These are phyloP conservation scores for Cryptomyrus ogoouensis DNA, from an alignment of 2,113 vertebrate genomes.

Conservation along the genomic window DNA sequence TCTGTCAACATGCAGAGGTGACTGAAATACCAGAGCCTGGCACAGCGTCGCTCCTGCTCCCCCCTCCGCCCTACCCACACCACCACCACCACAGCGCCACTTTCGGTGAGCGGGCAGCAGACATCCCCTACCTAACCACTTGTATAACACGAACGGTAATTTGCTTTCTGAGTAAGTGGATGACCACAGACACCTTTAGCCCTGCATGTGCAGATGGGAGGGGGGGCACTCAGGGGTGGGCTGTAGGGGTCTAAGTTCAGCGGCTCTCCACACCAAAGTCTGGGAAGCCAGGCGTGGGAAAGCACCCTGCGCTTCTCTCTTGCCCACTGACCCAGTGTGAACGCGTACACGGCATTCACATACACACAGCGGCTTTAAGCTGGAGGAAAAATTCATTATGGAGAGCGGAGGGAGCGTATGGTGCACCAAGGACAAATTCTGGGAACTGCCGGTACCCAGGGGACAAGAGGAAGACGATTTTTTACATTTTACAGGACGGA, in stretches of 20 bases:
- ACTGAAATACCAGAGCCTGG: background rate
- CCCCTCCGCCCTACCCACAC: background rate
- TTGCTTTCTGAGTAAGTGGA: background rate
- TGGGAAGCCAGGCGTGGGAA: constrained; percentile 34
- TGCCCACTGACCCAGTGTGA: background rate
- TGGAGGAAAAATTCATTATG: constrained; percentile 9
- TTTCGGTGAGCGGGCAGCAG: background rate
- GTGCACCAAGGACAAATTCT: background rate
- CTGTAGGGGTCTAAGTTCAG: constrained; percentile 28
- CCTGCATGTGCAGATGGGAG: constrained; percentile 29
- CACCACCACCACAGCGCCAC: background rate
- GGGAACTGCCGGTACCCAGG: constrained; percentile 4
- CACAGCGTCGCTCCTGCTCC: background rate
- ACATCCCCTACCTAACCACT: constrained; percentile 4
- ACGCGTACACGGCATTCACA: background rate
- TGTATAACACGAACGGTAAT: constrained; percentile 33
- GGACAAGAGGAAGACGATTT: background rate
- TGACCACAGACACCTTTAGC: constrained; percentile 24
- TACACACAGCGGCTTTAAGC: background rate
- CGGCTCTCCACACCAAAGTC: constrained; percentile 21
- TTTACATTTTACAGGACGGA: background rate
- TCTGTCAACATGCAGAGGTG: background rate
- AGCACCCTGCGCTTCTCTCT: constrained; percentile 2
- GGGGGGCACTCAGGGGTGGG: constrained; percentile 17
- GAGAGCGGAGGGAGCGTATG: background rate